These are phyloP conservation scores for Chelonus insularis DNA, from an alignment of 1,140 invertebrate species.

Conservation along the genomic window DNA sequence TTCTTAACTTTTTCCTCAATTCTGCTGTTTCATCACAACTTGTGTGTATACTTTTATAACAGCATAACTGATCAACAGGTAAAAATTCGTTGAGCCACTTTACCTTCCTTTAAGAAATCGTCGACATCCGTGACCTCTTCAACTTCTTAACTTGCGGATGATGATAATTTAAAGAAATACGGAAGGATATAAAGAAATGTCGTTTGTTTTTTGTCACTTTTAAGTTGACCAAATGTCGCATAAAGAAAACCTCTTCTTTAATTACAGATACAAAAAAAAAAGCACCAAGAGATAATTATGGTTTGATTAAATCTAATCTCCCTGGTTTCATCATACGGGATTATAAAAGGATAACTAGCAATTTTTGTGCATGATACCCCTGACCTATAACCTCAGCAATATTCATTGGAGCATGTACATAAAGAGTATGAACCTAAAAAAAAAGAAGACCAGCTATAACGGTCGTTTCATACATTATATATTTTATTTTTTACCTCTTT, in stretches of 20 bases:
- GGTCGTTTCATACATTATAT: conserved; percentile 19
- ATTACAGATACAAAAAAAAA: no score
- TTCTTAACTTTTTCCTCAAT: no score
- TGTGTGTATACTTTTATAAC: neutral
- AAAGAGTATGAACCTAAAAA: neutral
- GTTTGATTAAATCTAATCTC: no score
- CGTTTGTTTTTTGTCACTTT: neutral
- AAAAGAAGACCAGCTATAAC: conserved; percentile 14
- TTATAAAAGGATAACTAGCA: neutral
- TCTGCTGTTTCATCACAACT: neutral
- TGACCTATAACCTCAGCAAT: neutral
- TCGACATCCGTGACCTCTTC: conserved; percentile 17
- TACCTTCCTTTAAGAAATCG: conserved; percentile 4
- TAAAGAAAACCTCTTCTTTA: no score
- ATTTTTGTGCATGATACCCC: conserved; percentile 17
- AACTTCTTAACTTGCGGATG: conserved; percentile 8
- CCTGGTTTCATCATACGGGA: neutral
- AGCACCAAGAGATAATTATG: no score
- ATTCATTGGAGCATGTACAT: no score
- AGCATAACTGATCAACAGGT: neutral
- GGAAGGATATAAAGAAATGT: neutral
- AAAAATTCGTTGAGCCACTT: neutral
- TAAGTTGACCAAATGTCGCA: neutral
- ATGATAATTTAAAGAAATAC: conserved; percentile 1
- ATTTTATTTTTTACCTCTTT: conserved; percentile 26